phyloP scores from a whole-genome alignment of 2,113 vertebrate genomes.

The Gorilla gorilla region DNA sequence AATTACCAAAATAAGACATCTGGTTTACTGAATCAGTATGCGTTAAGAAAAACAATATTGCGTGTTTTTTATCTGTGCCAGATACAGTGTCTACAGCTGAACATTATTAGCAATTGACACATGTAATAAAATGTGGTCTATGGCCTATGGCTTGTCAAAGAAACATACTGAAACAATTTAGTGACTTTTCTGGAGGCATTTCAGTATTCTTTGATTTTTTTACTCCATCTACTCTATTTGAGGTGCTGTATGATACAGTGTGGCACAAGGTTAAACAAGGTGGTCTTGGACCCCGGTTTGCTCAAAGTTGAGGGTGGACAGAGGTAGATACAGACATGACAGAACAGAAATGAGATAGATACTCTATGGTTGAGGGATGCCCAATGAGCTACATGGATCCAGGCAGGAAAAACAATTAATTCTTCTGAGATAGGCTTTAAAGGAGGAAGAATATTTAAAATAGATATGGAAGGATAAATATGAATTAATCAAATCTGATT shows the following conservation, averaged over 20 bases:
- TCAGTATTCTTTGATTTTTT: not conserved
- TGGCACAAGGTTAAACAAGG: not conserved
- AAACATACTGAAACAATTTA: not conserved
- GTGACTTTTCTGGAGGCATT: not conserved
- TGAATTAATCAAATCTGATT: not conserved
- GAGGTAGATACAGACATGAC: not conserved
- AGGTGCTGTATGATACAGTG: not conserved
- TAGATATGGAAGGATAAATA: not conserved
- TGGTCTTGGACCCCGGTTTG: not conserved
- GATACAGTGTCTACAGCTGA: not conserved
- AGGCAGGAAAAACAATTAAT: not conserved
- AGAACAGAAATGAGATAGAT: not conserved
- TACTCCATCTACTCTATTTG: not conserved
- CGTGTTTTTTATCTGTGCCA: not conserved
- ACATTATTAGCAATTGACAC: not conserved
- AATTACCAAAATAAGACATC: slow-evolving; percentile 32
- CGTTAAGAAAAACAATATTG: not conserved
- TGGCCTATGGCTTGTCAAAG: not conserved
- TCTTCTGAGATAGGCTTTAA: not conserved
- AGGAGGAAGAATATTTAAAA: not conserved
- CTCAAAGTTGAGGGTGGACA: not conserved
- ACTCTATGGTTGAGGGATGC: not conserved
- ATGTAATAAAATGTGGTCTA: not conserved
- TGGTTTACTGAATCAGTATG: not conserved
- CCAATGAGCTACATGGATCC: not conserved